Evolutionary conservation across 2,888 invertebrate genomes (phyloP).

Genomic region (Leptinotarsa tumamoca): DNA sequence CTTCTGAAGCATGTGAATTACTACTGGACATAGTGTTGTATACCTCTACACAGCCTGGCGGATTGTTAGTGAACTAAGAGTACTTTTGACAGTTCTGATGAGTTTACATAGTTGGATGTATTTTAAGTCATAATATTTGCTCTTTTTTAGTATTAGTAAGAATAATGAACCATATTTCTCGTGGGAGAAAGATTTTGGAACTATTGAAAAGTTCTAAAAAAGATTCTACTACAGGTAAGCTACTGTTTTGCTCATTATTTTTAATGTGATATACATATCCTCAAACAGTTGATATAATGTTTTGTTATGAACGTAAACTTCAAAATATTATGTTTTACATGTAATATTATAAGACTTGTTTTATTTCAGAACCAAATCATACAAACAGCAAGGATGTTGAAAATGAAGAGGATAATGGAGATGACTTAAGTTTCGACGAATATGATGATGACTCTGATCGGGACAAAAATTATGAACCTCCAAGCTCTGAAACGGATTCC

Average conservation of each 20-base stretch:
- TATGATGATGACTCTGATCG: too few relatives aligned
- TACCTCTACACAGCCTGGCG: too few relatives aligned
- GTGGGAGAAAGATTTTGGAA: conserved; percentile 28
- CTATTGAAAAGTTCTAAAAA: conserved; percentile 28
- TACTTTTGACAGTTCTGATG: conserved; percentile 22
- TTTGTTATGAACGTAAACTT: conserved; percentile 27
- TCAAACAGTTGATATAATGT: conserved; percentile 23
- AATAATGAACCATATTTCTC: conserved; percentile 11
- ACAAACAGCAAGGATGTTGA: too few relatives aligned
- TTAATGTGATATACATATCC: conserved; percentile 25
- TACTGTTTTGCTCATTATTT: conserved; percentile 26
- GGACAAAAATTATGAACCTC: too few relatives aligned
- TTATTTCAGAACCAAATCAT: too few relatives aligned
- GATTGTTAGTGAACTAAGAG: conserved; percentile 19
- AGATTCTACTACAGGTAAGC: conserved; percentile 27
- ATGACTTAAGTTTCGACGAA: too few relatives aligned
- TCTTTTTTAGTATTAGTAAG: conserved; percentile 23
- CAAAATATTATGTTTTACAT: conserved; percentile 27
- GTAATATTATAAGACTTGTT: background rate
- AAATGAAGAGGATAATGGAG: too few relatives aligned
- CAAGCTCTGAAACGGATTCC: too few relatives aligned
- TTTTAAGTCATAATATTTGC: conserved; percentile 22
- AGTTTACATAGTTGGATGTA: conserved; percentile 25
- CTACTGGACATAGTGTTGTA: too few relatives aligned
- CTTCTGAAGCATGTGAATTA: too few relatives aligned